Evolutionary conservation across 2,113 vertebrate species (phyloP).

Genomic region (Crocuta crocuta): DNA sequence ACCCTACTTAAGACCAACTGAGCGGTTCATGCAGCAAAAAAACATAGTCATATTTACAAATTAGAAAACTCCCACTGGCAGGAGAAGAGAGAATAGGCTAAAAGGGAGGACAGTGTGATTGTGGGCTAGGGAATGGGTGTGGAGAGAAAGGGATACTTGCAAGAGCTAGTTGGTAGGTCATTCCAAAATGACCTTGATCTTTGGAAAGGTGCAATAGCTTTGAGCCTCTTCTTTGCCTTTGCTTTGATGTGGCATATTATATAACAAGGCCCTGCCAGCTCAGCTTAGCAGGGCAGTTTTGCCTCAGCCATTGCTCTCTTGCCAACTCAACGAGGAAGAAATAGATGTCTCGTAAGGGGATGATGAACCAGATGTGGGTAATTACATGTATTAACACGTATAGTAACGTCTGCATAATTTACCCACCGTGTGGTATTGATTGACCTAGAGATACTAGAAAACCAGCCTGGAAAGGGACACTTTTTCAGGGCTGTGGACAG

Average conservation of each 20-base stretch:
- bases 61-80: neutral
- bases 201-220: neutral
- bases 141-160: neutral
- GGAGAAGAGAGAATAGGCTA: neutral
- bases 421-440: neutral
- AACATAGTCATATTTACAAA: neutral
- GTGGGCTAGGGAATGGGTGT: neutral
- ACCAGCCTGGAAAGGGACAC: neutral
- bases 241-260: neutral
- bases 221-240: neutral
- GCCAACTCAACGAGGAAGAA: slow-evolving; percentile 13
- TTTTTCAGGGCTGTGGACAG: neutral
- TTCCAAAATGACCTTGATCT: neutral
- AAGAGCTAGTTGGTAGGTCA: neutral
- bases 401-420: neutral
- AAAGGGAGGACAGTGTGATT: neutral
- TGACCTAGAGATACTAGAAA: slow-evolving; percentile 10
- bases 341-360: neutral
- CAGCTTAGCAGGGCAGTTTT: neutral
- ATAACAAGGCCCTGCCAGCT: neutral
- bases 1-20: rapidly evolving
- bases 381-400: neutral
- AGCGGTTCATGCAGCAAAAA: neutral
- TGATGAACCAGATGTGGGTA: neutral
- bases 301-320: neutral